These are phyloP conservation scores for Chamaetylas fuelleborni DNA, from an alignment of 2,113 vertebrate species.

Conservation along the genomic window DNA sequence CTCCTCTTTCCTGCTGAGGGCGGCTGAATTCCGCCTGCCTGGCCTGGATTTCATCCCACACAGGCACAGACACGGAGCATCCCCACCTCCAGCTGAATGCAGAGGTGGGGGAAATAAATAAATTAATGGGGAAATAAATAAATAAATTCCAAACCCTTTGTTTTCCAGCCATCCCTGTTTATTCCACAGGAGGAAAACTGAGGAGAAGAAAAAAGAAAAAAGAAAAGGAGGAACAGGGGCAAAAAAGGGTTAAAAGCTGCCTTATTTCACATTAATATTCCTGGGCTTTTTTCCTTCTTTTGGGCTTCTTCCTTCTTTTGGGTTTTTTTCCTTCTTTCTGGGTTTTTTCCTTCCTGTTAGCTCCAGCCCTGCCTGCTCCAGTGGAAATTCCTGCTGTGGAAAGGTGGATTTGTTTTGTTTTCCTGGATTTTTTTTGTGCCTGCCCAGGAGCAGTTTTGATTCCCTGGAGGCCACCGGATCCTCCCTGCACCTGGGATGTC, in stretches of 20 bases:
- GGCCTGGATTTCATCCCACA: conserved; percentile 48
- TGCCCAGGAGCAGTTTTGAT: not conserved
- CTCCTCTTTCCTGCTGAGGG: conserved; percentile 52
- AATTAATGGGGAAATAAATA: not conserved
- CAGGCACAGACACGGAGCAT: not conserved
- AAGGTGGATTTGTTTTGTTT: not conserved
- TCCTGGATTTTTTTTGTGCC: not conserved
- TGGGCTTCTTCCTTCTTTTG: too few relatives aligned
- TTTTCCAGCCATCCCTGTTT: not conserved
- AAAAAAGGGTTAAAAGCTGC: not conserved
- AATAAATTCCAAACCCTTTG: not conserved
- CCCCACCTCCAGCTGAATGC: not conserved
- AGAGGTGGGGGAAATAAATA: not conserved
- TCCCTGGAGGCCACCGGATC: not conserved
- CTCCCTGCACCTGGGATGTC: not conserved
- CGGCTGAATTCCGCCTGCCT: conserved; percentile 43
- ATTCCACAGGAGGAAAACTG: not conserved
- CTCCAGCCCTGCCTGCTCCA: not conserved
- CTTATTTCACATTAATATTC: not conserved
- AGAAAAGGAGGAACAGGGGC: accelerated
- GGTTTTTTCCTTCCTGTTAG: not conserved
- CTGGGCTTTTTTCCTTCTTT: too few relatives aligned
- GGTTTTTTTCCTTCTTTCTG: too few relatives aligned
- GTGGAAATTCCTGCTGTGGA: not conserved
- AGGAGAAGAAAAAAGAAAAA: not conserved